A percentile compares a stretch with the other conserved stretches of the same genome.
Evolutionary conservation across 2,797 vertebrate species (phyloP).

Genomic region (Anguilla megastoma): DNA sequence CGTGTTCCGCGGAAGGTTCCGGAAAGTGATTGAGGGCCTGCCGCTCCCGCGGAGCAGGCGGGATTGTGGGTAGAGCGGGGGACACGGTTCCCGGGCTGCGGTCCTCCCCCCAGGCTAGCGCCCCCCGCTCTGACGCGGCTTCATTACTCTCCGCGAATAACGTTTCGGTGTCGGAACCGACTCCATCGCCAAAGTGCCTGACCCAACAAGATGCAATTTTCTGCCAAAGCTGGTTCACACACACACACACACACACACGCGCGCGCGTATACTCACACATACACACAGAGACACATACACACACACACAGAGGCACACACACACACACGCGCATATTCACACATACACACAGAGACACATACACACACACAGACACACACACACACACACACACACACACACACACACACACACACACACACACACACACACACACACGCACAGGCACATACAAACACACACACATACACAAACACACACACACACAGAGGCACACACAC

Average conservation of each 20-base stretch:
- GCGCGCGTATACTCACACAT: not conserved
- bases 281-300: conserved; percentile 16
- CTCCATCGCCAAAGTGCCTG: not conserved
- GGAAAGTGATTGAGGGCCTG: no score
- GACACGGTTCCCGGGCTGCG: not conserved
- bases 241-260: no score
- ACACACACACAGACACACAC: not conserved
- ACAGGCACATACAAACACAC: not conserved
- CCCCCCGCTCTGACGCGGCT: not conserved
- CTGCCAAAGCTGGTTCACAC: not conserved
- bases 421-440: not conserved
- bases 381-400: not conserved
- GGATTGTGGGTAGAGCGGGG: not conserved
- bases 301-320: not conserved
- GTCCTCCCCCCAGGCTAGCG: not conserved
- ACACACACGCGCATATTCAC: not conserved
- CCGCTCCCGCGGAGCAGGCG: no score
- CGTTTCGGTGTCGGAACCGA: not conserved
- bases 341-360: not conserved
- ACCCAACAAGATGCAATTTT: not conserved
- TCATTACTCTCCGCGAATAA: not conserved
- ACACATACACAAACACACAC: not conserved
- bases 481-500: no score
- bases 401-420: not conserved
- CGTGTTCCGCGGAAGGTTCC: no score